Conservation (phyloP, 2,797 vertebrate species). For the Sylvia borin region DNA sequence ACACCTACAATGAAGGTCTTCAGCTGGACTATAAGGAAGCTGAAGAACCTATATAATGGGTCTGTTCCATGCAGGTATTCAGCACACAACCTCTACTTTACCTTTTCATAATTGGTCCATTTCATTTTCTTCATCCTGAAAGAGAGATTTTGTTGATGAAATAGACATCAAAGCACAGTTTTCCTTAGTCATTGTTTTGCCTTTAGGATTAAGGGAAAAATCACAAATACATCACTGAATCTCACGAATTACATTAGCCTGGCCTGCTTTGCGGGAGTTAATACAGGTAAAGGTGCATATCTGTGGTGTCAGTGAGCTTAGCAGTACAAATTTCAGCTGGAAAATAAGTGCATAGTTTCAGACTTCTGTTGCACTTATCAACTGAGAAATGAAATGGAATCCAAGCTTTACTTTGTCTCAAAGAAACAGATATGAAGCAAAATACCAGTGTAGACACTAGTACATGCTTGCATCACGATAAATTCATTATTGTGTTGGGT, state of each 20-base stretch:
- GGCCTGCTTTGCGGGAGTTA: neutral
- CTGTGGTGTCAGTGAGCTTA: neutral
- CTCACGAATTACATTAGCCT: neutral
- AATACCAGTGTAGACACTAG: neutral
- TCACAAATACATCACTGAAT: neutral
- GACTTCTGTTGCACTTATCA: neutral
- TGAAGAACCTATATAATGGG: neutral
- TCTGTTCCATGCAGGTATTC: neutral
- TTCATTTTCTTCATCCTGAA: neutral
- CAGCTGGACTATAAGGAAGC: neutral
- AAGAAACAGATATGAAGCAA: neutral
- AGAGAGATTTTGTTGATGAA: fast-evolving
- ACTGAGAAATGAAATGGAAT: neutral
- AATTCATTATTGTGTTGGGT: neutral
- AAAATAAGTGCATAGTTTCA: neutral
- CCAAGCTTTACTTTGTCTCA: neutral
- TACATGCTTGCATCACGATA: fast-evolving
- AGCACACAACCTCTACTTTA: fast-evolving
- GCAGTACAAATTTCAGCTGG: neutral
- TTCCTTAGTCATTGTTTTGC: neutral
- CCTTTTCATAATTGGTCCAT: neutral
- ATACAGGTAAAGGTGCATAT: neutral
- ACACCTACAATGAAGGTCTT: neutral
- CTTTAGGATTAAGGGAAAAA: neutral
- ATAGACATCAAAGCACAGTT: neutral